Conservation (phyloP, 1,140 invertebrate genomes). For the Sycobia sp. region DNA sequence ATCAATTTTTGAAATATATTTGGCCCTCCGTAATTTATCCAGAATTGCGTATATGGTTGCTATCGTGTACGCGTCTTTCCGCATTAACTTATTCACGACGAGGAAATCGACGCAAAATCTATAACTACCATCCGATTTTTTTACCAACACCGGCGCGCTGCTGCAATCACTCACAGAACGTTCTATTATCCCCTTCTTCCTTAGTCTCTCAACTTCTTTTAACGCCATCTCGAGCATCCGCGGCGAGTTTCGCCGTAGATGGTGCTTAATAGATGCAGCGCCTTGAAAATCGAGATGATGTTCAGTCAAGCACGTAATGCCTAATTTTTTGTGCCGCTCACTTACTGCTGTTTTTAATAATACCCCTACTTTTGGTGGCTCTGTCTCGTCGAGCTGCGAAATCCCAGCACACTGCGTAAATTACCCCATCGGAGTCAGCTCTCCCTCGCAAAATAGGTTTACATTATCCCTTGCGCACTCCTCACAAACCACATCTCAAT, state of each 20-base stretch:
- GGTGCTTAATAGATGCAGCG: conserved; percentile 42
- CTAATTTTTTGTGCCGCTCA: neutral
- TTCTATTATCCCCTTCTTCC: conserved; percentile 44
- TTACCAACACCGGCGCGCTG: conserved; percentile 52
- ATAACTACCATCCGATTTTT: conserved; percentile 55
- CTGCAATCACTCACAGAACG: conserved; percentile 47
- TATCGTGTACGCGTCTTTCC: conserved; percentile 42
- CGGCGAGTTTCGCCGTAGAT: conserved; percentile 41
- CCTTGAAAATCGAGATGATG: conserved; percentile 46
- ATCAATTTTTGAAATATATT: conserved; percentile 40
- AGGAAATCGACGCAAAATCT: conserved; percentile 60
- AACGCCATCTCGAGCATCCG: conserved; percentile 21
- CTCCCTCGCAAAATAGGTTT: too few relatives aligned
- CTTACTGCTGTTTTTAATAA: neutral
- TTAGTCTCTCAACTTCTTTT: conserved; percentile 36
- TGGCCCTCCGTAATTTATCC: conserved; percentile 42
- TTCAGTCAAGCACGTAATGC: conserved; percentile 18
- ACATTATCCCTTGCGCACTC: too few relatives aligned
- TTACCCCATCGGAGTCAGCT: too few relatives aligned
- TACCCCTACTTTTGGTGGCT: neutral
- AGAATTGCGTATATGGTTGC: conserved; percentile 45
- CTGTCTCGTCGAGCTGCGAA: neutral
- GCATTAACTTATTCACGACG: conserved; percentile 54
- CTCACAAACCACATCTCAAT: too few relatives aligned
- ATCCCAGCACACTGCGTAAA: conserved; percentile 1